phyloP scores from a whole-genome alignment of 2,888 invertebrate genomes.

The Rhamnusium bicolor region DNA sequence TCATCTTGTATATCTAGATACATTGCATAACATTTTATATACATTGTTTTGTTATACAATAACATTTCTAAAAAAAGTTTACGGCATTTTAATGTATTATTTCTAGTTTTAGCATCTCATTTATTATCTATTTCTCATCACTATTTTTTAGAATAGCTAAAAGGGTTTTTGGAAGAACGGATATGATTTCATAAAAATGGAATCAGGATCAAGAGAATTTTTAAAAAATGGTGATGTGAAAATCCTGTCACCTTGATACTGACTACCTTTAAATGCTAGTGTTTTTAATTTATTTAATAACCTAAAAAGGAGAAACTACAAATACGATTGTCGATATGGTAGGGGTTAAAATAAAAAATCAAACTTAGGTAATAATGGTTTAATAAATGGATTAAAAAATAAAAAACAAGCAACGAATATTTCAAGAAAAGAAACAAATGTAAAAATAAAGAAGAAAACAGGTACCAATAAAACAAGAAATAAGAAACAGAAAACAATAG shows the following conservation, averaged over 20 bases:
- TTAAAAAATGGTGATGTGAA: neutral
- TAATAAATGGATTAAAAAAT: constrained; percentile 36
- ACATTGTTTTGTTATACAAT: constrained; percentile 14
- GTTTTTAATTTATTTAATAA: neutral
- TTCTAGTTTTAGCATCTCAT: constrained; percentile 11
- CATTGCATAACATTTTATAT: neutral
- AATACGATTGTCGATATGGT: constrained; percentile 49
- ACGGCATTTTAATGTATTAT: neutral
- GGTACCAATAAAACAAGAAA: constrained; percentile 40
- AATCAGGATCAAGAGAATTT: constrained; percentile 1
- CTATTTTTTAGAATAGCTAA: constrained; percentile 9
- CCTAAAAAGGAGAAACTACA: constrained; percentile 25
- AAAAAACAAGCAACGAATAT: constrained; percentile 40
- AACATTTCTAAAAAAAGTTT: constrained; percentile 1
- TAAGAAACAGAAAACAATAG: constrained; percentile 19
- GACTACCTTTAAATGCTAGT: constrained; percentile 3
- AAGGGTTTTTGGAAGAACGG: constrained; percentile 48
- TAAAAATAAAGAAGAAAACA: constrained; percentile 32
- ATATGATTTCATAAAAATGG: constrained; percentile 36
- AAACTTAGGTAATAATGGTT: constrained; percentile 28
- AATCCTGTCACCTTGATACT: neutral
- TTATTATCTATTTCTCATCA: constrained; percentile 3
- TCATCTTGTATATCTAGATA: neutral
- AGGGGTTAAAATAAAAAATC: constrained; percentile 27
- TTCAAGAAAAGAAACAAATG: constrained; percentile 14